Evolutionary conservation across 2,888 invertebrate genomes (phyloP), one percentile per base, ranked within the genome.

Genomic region (Macroteleia sp.): DNA sequence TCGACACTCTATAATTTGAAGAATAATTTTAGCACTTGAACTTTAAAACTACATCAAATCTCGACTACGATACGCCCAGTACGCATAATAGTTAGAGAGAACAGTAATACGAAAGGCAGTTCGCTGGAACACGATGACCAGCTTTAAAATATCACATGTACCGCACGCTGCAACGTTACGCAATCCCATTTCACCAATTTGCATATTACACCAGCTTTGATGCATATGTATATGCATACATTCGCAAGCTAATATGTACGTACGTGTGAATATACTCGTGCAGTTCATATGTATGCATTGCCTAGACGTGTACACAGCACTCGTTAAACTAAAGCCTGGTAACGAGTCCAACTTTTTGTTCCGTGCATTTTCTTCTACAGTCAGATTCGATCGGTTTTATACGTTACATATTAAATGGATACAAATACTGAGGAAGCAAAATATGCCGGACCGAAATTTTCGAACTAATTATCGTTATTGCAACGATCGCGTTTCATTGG

Each of bases 101-200:
- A 44, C 54, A 52, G 62, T 62, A 76, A 76, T 76, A 76, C 62
- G 76, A 76, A 44, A 69, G 69, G 69, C 56, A 77, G 52, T 54
- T 62, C 67, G 62, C 57, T 54, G 62, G 69, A 69, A 67, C 71
- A 66, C 80, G 76, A 77, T 77, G 82, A 74, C 74, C 75, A 74
- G 87, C 82, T 82, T 85, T 83, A 83, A 87, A 88, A 87, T 88
- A 87, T 85, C 86, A 83, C 81, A 80, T 79, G 56, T 48, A 82
- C 81, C 80, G 77, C 79, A 83, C 69, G 61, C 71, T 83, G 83
- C 81, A 66, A 70, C 83, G 81, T 82, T 81, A 81, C 82, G 84
- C 86, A 86, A 89, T 89, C 85, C 87, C 86, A 87, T 89, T 89
- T 87, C 87, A 82, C 84, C 86, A 90, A 88, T 90, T 90, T 89